Base-by-base conservation (phyloP, 2,113 vertebrate species). In the Lethenteron reissneri region DNA sequence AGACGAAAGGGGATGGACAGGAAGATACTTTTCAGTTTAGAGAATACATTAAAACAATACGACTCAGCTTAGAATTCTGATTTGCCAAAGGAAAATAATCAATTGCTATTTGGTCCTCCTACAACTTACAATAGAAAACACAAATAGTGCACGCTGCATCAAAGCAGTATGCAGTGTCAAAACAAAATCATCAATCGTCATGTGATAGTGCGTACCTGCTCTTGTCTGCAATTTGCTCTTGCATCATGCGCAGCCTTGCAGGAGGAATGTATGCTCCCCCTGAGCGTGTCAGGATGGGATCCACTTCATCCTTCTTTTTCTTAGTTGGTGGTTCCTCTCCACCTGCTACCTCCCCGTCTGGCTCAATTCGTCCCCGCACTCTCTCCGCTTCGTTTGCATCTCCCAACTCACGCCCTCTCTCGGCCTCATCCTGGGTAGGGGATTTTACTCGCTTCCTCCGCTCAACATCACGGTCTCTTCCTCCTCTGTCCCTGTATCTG, bases 251-350 rank as follows among this genome's bases (percentile, higher is more conserved):
- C 70, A 97, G 87, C 74, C 89, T 92, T 70, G 94, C 94, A 2
- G 92, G 92, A 1, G 94, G 94, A 76, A 99, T 99, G 74, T 99
- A 99, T 0, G 92, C 92, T 25, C 94, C 94, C 9, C 94, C 94
- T 0, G 94, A 96, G 57, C 89, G 86, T 14, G 89, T 97, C 60
- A 99, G 83, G 74, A 99, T 90, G 25, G 91, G 90, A 78, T 99
- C 94, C 59, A 90, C 56, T 56, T 87, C 89, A 73, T 95, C 91
- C 71, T 95, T 99, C 81, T 87, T 97, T 79, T 90, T 99, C 80
- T 96, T 99, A 2, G 81, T 72, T 1, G 82, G 58, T 0, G 84
- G 81, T 75, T 83, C 79, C 1, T 88, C 85, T 1, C 79, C 79
- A 0, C 76, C 78, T 60, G 73, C 71, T 13, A 82, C 69, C 1